These are phyloP conservation scores for Lepus oiostolus DNA, from an alignment of 2,797 vertebrate species.

Conservation along the genomic window DNA sequence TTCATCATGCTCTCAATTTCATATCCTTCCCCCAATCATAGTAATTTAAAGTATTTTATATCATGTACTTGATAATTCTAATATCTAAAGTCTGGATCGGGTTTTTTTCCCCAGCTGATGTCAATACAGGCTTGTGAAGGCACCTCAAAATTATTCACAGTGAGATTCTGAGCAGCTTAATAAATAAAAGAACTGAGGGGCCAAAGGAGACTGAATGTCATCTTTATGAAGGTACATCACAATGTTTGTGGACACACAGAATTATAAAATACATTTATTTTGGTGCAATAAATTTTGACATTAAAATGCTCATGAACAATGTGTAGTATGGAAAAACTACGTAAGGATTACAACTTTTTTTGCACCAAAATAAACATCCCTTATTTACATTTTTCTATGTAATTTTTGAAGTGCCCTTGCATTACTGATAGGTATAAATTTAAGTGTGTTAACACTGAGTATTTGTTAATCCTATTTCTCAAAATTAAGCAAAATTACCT, in stretches of 20 bases:
- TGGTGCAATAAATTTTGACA: too few species aligned
- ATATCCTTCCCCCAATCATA: neutral
- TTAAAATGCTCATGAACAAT: too few species aligned
- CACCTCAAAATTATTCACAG: neutral
- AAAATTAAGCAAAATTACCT: neutral
- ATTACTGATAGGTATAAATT: neutral
- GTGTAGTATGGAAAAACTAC: too few species aligned
- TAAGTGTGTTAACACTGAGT: neutral
- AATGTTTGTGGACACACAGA: too few species aligned
- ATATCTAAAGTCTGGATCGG: neutral
- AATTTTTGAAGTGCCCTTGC: too few species aligned
- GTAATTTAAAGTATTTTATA: slow-evolving; percentile 7
- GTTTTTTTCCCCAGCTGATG: neutral
- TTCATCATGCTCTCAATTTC: neutral
- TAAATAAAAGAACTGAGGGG: neutral
- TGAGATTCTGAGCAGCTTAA: neutral
- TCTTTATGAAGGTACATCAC: neutral
- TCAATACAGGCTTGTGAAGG: neutral
- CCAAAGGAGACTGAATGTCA: neutral
- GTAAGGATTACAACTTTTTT: too few species aligned
- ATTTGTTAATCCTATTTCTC: neutral
- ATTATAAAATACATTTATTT: too few species aligned
- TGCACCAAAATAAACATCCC: too few species aligned
- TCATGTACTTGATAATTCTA: slow-evolving; percentile 10
- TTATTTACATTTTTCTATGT: too few species aligned